Evolutionary conservation across 2,797 vertebrate species (phyloP), one percentile per base, ranked within the genome.

Genomic region (Sardinella longiceps): DNA sequence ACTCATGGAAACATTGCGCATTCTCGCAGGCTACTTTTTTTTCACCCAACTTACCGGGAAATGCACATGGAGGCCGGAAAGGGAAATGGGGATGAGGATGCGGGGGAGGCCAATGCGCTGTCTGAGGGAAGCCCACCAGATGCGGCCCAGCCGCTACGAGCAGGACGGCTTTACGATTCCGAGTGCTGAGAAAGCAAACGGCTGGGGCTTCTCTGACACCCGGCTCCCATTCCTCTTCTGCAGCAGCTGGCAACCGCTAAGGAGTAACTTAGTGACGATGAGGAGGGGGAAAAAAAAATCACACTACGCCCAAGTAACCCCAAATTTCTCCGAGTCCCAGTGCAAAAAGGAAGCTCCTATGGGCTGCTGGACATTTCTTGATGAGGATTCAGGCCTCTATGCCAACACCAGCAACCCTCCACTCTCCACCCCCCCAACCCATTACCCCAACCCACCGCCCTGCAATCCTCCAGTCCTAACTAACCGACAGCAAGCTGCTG

Each of bases 401-500:
- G n/a, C 56, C 56, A 60, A 60, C 7, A 7, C 5, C 46, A 7
- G 7, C 1, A 23, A 23, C 23, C 9, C 56, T n/a, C n/a, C n/a
- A n/a, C n/a, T n/a, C n/a, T n/a, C n/a, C n/a, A n/a, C 7, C 46
- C 5, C 46, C 46, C 46, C 1, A 23, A 23, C 23, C 9, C 56
- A 60, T 60, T 25, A 25, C n/a, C 56, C 56, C 63, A 70, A 30
- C 15, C n/a, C 30, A 15, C 63, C 63, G 30, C 63, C 10, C 15
- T 80, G 66, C 82, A 83, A 82, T 84, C 53, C 81, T 5, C 43
- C 83, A 43, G 12, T 50, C 86, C n/a, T 48, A 60, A 80, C 84
- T 82, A 80, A 82, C 90, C 85, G 66, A 39, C 50, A 82, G 84
- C 85, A 87, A 88, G 84, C 88, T 84, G 82, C 70, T 83, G 45